Percentiles rank a stretch among this genome's conserved stretches.
phyloP scores from a whole-genome alignment of 2,797 vertebrate species.

The Tokudaia tokunoshimensis region DNA sequence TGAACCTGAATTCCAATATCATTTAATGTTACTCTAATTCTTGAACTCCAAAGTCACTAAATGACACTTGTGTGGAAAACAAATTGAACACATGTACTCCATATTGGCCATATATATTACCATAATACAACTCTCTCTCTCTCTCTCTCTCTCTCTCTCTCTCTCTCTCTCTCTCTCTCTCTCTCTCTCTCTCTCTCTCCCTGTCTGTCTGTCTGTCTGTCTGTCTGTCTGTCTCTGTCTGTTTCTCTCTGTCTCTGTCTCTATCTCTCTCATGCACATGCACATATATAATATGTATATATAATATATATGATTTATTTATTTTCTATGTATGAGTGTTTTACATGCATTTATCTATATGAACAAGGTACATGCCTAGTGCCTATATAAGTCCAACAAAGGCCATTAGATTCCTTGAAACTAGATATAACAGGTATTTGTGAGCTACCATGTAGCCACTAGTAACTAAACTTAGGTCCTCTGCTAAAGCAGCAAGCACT shows the following conservation, averaged over 20 bases:
- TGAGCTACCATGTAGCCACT: not conserved
- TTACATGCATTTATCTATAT: not conserved
- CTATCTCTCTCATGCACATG: too few relatives aligned
- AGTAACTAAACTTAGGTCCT: not conserved
- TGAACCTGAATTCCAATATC: not conserved
- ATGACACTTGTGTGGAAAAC: not conserved
- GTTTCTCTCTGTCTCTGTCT: too few relatives aligned
- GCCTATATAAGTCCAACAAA: not conserved
- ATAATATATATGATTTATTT: not conserved
- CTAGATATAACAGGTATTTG: not conserved
- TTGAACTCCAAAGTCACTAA: not conserved
- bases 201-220: too few relatives aligned
- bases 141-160: not conserved
- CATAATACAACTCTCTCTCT: not conserved
- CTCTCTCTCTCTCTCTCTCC: too few relatives aligned
- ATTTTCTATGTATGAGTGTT: not conserved
- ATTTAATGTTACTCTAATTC: not conserved
- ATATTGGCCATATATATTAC: not conserved
- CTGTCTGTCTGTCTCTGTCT: too few relatives aligned
- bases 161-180: too few relatives aligned
- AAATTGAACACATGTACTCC: not conserved
- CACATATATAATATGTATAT: too few relatives aligned
- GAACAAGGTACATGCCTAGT: not conserved
- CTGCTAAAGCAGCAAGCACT: not conserved
- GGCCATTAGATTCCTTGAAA: not conserved